phyloP scores from a whole-genome alignment of 2,797 vertebrate species.

The Alouatta caraya region DNA sequence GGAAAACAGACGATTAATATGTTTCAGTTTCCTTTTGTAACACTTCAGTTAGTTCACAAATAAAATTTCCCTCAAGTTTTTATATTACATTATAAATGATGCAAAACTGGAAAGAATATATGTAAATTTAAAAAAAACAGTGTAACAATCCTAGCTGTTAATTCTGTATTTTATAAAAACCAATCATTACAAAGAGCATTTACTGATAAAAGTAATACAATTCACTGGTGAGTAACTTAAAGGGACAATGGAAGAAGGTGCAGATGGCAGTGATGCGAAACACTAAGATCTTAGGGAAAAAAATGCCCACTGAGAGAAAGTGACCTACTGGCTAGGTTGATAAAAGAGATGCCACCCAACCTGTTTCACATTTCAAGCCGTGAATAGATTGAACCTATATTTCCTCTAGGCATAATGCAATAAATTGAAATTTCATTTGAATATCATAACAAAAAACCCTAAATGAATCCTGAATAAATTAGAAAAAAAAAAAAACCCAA shows the following conservation, averaged over 20 bases:
- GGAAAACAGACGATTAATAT: background rate
- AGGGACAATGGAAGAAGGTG: background rate
- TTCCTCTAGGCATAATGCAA: background rate
- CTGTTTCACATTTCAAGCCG: background rate
- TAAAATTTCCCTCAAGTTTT: background rate
- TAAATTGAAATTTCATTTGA: background rate
- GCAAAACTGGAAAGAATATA: slow-evolving; percentile 36
- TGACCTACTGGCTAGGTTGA: background rate
- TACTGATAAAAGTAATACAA: background rate
- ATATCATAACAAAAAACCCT: background rate
- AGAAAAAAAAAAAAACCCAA: background rate
- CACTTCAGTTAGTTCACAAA: slow-evolving; percentile 36
- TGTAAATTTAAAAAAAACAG: slow-evolving; percentile 35
- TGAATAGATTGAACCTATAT: background rate
- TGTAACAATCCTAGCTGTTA: background rate
- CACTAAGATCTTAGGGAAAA: background rate
- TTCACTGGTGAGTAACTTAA: background rate
- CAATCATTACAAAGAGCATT: background rate
- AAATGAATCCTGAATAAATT: background rate
- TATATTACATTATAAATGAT: slow-evolving; percentile 16
- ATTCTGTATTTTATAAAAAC: background rate
- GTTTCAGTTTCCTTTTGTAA: slow-evolving; percentile 28
- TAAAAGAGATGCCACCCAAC: background rate
- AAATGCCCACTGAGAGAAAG: background rate
- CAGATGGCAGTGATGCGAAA: background rate